Evolutionary conservation across 2,113 vertebrate genomes (phyloP).

Genomic region (Pteropus alecto): DNA sequence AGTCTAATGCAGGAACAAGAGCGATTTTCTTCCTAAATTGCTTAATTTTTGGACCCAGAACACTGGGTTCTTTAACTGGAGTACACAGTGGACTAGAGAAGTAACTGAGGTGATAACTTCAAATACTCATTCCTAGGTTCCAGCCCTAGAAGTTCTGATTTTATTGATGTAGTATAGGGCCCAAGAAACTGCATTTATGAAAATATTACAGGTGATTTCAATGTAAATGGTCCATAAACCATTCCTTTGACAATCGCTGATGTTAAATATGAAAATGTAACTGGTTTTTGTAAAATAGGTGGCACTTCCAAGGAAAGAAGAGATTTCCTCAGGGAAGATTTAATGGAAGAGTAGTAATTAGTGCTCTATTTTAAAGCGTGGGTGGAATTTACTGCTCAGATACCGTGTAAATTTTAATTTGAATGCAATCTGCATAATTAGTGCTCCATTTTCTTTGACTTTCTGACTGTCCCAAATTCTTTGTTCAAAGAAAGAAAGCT

Average conservation of each 20-base stretch:
- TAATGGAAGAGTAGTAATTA: neutral
- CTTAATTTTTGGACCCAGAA: neutral
- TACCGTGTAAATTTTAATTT: constrained; percentile 47
- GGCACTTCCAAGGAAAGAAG: neutral
- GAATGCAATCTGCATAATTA: neutral
- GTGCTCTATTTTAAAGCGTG: neutral
- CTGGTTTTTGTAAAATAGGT: neutral
- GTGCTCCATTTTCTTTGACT: neutral
- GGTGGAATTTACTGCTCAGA: neutral
- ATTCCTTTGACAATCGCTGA: neutral
- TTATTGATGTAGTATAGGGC: neutral
- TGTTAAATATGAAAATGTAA: constrained; percentile 22
- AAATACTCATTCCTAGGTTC: neutral
- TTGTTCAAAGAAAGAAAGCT: constrained; percentile 26
- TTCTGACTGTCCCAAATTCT: neutral
- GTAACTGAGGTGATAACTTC: neutral
- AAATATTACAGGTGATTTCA: neutral
- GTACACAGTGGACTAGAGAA: too few relatives aligned
- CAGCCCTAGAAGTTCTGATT: neutral
- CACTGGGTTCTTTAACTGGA: neutral
- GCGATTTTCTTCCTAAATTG: neutral
- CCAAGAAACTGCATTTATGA: neutral
- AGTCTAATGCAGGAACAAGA: neutral
- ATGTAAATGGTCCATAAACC: neutral
- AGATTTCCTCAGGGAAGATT: neutral